Evolutionary conservation across 2,797 vertebrate species (phyloP).

Genomic region (Rhabdophis nuchalis): DNA sequence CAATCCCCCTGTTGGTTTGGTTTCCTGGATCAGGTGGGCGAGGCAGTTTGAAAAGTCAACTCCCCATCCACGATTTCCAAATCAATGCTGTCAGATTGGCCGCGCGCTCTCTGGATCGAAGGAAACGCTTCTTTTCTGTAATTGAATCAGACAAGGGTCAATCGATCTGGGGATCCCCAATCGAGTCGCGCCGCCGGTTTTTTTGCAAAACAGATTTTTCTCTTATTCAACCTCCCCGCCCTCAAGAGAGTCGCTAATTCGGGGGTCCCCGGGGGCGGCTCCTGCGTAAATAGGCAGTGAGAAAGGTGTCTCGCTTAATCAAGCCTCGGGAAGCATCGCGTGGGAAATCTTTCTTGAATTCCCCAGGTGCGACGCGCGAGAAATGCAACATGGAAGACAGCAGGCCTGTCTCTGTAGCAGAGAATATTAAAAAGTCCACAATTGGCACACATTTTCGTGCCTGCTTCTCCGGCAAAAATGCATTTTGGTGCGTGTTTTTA

Average conservation of each 20-base stretch:
- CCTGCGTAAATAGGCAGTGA: background rate
- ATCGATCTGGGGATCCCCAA: background rate
- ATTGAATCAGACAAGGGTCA: background rate
- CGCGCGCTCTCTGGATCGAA: background rate
- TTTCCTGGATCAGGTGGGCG: background rate
- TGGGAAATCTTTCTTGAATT: background rate
- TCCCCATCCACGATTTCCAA: background rate
- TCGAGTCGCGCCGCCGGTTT: background rate
- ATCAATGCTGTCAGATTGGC: background rate
- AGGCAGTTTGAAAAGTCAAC: background rate
- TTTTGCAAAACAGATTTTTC: background rate
- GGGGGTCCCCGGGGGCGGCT: conserved; percentile 14
- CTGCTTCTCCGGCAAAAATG: background rate
- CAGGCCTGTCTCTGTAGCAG: background rate
- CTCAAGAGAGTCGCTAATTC: background rate
- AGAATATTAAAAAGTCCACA: background rate
- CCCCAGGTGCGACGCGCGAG: too few relatives aligned
- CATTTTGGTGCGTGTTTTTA: background rate
- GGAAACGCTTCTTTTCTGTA: background rate
- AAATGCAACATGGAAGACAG: background rate
- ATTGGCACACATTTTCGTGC: background rate
- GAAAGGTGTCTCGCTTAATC: conserved; percentile 6
- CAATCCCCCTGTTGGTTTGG: background rate
- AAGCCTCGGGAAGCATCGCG: conserved; percentile 43
- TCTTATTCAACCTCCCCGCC: background rate